phyloP scores from a whole-genome alignment of 2,888 invertebrate genomes.

The Thereva unica region DNA sequence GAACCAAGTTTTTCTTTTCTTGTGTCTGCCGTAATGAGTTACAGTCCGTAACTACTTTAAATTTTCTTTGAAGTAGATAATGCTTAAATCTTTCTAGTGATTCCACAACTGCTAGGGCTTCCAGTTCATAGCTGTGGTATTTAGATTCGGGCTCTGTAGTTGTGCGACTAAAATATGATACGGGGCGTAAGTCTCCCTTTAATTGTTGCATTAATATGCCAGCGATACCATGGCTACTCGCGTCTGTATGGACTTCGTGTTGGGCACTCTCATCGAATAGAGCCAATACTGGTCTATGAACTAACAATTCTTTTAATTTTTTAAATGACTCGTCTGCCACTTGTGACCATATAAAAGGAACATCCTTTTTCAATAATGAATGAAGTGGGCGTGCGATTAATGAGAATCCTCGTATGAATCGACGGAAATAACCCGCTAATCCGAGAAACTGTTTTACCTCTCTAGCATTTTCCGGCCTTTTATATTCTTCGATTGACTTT shows the following conservation, averaged over 20 bases:
- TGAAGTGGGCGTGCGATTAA: slow-evolving; percentile 1
- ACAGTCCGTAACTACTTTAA: too few relatives aligned
- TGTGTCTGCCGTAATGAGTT: too few relatives aligned
- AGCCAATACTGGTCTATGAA: slow-evolving; percentile 1
- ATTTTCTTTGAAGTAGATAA: too few relatives aligned
- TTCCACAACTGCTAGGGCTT: slow-evolving; percentile 1
- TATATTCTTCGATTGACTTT: background rate
- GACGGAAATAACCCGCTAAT: slow-evolving; percentile 9
- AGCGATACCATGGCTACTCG: slow-evolving; percentile 13
- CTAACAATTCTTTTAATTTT: slow-evolving; percentile 9
- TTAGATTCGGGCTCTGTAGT: slow-evolving; percentile 1
- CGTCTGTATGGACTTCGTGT: slow-evolving; percentile 1
- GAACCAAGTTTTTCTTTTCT: too few relatives aligned
- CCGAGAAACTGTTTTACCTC: slow-evolving; percentile 15
- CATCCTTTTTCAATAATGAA: slow-evolving; percentile 1
- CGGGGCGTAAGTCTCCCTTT: background rate
- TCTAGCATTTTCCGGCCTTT: slow-evolving; percentile 4
- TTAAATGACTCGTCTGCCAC: slow-evolving; percentile 3
- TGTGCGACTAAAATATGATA: slow-evolving; percentile 7
- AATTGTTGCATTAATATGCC: slow-evolving; percentile 3
- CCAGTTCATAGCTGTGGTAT: background rate
- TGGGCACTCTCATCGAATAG: slow-evolving; percentile 1
- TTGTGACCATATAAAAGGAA: background rate
- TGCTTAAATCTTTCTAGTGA: slow-evolving; percentile 8
- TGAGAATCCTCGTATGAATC: background rate